Evolutionary conservation across 1,140 invertebrate species (phyloP), one percentile per base, ranked within the genome.

Genomic region (Drosophila seguyi): DNA sequence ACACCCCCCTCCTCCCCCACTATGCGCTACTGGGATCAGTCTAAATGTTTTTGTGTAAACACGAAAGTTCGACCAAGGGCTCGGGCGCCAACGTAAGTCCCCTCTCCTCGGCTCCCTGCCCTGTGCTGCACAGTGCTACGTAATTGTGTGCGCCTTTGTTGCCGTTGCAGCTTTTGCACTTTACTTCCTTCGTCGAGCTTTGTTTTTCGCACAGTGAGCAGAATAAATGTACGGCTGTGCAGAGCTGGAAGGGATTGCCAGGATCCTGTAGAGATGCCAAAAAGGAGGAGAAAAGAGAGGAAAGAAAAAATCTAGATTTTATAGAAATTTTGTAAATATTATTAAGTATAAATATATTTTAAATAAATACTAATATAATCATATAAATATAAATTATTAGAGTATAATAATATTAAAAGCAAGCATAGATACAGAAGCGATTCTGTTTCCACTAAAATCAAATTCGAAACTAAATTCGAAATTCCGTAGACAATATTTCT

Each of bases 31-130:
- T 14, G 34, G 68, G 65, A 84, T 88, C 84, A 71, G 80, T 84
- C 77, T 74, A 84, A 90, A 90, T 88, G 85, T 84, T 88, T 88
- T 90, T 90, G 76, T 88, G 81, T 90, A 88, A 88, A 90, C 84
- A 88, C 68, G 76, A 81, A 66, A 55, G 50, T 47, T 39, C 60
- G 50, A 44, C 71, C 42, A 67, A 69, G 61, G 27, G 22, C 67
- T 60, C 45, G 61, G 27, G 22, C 67, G 56, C 45, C 20, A 34
- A 22, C 73, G 31, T 57, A 41, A 16, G 22, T 18, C 42, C 13
- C 11, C 10, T 44, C 13, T 4, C n/a, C 10, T 3, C 10, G 13
- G 3, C 7, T 7, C 29, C 44, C 44, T 3, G 0, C 14, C 14
- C 16, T 0, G 4, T 10, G 3, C n/a, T 20, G 45, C 34, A 85